A percentile compares a stretch with the other conserved stretches of the same genome.
phyloP scores from a whole-genome alignment of 2,113 vertebrate species.

The Mohoua ochrocephala region DNA sequence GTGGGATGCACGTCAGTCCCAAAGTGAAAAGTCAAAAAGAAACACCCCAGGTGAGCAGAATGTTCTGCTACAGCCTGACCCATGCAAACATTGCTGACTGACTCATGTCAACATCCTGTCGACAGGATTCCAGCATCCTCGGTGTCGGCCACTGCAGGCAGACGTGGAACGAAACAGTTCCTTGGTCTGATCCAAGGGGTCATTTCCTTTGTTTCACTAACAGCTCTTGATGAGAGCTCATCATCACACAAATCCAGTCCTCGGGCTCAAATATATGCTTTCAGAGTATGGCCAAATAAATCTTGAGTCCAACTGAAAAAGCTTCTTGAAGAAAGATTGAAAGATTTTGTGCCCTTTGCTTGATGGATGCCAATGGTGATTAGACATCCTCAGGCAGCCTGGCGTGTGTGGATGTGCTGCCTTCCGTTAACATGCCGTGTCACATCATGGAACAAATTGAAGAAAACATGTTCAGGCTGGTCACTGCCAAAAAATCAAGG shows the following conservation, averaged over 20 bases:
- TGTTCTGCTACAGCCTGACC: neutral
- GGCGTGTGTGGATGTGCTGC: neutral
- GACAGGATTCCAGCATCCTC: neutral
- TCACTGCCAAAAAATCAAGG: conserved; percentile 8
- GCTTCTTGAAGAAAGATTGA: neutral
- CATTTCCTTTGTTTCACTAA: neutral
- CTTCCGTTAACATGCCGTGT: neutral
- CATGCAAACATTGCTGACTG: neutral
- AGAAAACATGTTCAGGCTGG: conserved; percentile 6
- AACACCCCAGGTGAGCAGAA: neutral
- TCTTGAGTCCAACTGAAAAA: neutral
- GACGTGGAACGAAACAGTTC: neutral
- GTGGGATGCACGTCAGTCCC: neutral
- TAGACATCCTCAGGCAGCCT: neutral
- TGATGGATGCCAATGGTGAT: neutral
- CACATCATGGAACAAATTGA: neutral
- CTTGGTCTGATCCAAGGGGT: neutral
- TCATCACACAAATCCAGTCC: neutral
- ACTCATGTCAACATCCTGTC: neutral
- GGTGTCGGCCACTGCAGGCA: neutral
- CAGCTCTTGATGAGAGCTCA: neutral
- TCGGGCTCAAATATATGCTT: neutral
- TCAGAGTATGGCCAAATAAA: neutral
- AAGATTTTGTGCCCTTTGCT: neutral
- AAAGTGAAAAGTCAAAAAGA: neutral